Base-by-base conservation (phyloP, 2,113 vertebrate species). In the Gymnarchus niloticus region DNA sequence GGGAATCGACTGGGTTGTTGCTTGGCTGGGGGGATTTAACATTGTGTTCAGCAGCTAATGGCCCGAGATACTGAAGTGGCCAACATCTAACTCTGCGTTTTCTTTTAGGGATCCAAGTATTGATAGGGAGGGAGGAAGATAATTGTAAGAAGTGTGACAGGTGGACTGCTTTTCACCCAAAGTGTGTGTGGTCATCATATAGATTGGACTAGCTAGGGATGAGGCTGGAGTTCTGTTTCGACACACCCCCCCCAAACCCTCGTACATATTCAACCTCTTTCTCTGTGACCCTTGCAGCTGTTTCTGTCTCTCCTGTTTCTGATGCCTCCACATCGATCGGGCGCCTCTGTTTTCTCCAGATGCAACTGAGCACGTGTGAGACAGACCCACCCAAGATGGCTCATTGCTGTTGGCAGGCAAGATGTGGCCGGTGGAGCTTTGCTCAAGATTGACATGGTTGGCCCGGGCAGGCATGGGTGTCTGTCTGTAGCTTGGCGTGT, bases 11-110 rank as follows among this genome's bases (percentile, higher is more conserved):
- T 12, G 25, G 14, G 59, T n/a, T 61, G n/a, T 28, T 28, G 25
- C 57, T 61, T 61, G 57, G 57, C 28, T 61, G 83, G 21, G 81
- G 23, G 33, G 56, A 85, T 0, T 85, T 76, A 83, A 37, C 78
- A 83, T 56, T 61, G 77, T 85, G 61, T 84, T 86, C 56, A 84
- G 86, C 84, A 81, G 69, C 56, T 52, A 57, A 65, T 73, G 85
- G 78, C 85, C 81, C 41, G 84, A 44, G 54, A 83, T 59, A 57
- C n/a, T n/a, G n/a, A n/a, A n/a, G n/a, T n/a, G n/a, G n/a, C n/a
- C n/a, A n/a, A n/a, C n/a, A n/a, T n/a, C n/a, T n/a, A n/a, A n/a
- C n/a, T n/a, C n/a, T n/a, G n/a, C n/a, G n/a, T n/a, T n/a, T n/a
- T n/a, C n/a, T n/a, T n/a, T n/a, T n/a, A n/a, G n/a, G n/a, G n/a